A percentile compares a stretch with the other conserved stretches of the same genome.
phyloP scores from a whole-genome alignment of 64 coral and sea anemone genomes.

The Dendrophyllia cribrosa region DNA sequence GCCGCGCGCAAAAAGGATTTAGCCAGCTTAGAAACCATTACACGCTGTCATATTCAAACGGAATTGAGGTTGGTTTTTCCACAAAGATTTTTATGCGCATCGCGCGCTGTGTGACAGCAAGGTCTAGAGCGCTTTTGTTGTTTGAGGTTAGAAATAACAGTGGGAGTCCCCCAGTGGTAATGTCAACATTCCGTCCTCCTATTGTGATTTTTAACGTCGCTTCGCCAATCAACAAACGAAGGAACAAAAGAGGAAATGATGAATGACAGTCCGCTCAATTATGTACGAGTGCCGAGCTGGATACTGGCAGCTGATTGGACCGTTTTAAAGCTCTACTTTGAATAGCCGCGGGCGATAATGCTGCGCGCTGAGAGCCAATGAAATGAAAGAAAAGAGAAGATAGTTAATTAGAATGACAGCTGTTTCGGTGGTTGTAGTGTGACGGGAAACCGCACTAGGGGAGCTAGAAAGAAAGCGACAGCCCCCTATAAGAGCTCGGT shows the following conservation, averaged over 20 bases:
- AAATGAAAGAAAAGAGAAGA: slow-evolving; percentile 75
- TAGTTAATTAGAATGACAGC: slow-evolving; percentile 99
- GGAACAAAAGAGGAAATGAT: slow-evolving; percentile 61
- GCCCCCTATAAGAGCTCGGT: slow-evolving; percentile 84
- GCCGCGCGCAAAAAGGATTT: slow-evolving; percentile 47
- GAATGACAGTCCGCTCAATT: slow-evolving; percentile 82
- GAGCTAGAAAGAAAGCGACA: slow-evolving; percentile 68
- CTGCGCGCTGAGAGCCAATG: slow-evolving; percentile 75
- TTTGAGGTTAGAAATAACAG: slow-evolving; percentile 83
- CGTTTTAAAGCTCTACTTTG: slow-evolving; percentile 27
- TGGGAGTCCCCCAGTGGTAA: slow-evolving; percentile 67
- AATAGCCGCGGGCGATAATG: slow-evolving; percentile 87
- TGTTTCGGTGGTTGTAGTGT: slow-evolving; percentile 70
- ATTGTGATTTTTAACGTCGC: slow-evolving; percentile 31
- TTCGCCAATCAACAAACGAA: slow-evolving; percentile 57
- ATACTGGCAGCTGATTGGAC: slow-evolving; percentile 62
- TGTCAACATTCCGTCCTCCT: slow-evolving; percentile 54
- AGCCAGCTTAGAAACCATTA: slow-evolving; percentile 43
- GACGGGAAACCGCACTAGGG: slow-evolving; percentile 83
- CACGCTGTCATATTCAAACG: slow-evolving; percentile 47
- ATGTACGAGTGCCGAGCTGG: slow-evolving; percentile 78
- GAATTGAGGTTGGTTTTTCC: not conserved
- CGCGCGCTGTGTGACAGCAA: slow-evolving; percentile 60
- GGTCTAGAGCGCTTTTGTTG: slow-evolving; percentile 76
- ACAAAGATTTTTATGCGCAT: slow-evolving; percentile 14